phyloP scores from a whole-genome alignment of 2,888 invertebrate genomes.

The Muschampia plurimacula region DNA sequence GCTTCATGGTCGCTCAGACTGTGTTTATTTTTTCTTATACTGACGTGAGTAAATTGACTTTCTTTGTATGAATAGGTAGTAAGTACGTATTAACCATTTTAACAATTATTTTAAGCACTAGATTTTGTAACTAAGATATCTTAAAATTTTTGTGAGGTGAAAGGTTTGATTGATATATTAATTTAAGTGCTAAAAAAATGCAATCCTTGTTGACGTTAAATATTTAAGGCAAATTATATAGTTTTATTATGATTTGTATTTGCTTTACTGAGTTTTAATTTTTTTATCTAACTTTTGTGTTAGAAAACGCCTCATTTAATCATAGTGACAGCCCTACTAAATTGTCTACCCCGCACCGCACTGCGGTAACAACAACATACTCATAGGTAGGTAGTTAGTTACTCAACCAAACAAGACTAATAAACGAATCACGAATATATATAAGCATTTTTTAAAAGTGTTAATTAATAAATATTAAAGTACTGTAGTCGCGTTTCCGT shows the following conservation, averaged over 20 bases:
- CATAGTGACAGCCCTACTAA: conserved; percentile 7
- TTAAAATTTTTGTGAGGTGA: no score
- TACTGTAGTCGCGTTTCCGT: not conserved
- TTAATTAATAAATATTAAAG: conserved; percentile 15
- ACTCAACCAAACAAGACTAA: not conserved
- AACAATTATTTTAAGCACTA: no score
- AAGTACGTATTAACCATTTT: no score
- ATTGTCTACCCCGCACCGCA: not conserved
- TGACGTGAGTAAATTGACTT: conserved; percentile 54
- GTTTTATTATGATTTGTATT: not conserved
- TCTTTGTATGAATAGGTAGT: no score
- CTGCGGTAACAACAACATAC: not conserved
- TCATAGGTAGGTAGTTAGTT: not conserved
- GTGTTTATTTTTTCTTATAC: conserved; percentile 90
- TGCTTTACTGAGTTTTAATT: not conserved
- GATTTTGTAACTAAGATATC: no score
- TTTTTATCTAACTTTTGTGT: no score
- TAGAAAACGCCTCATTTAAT: not conserved
- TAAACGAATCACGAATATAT: conserved; percentile 21
- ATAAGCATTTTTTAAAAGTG: conserved; percentile 23
- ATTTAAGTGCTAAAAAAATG: no score
- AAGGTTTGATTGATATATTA: no score
- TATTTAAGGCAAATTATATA: no score
- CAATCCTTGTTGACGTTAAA: no score
- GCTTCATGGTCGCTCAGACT: conserved; percentile 89